These are phyloP conservation scores for Montipora capitata DNA, from an alignment of 92 coral and sea anemone genomes.

Conservation along the genomic window DNA sequence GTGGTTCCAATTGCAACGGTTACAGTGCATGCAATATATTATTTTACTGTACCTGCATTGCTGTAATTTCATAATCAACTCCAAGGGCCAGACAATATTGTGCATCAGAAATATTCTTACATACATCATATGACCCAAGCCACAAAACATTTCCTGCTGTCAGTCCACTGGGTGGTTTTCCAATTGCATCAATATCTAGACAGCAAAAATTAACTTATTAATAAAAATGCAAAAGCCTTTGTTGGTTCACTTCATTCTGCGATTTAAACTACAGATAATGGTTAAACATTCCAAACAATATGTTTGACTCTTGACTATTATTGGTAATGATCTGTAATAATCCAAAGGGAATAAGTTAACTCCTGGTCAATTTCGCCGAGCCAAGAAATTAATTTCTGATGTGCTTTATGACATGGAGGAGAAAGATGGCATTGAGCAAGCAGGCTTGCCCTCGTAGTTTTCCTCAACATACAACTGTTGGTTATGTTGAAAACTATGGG, in stretches of 20 bases:
- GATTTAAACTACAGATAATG: no score
- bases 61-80: not conserved
- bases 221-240: no score
- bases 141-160: slow-evolving; percentile 37
- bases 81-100: slow-evolving; percentile 47
- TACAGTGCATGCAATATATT: no score
- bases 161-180: slow-evolving; percentile 59
- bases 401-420: not conserved
- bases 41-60: not conserved
- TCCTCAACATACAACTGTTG: not conserved
- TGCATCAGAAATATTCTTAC: slow-evolving; percentile 44
- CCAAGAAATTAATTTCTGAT: no score
- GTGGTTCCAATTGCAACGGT: no score
- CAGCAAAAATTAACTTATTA: no score
- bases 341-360: not conserved
- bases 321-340: no score
- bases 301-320: no score
- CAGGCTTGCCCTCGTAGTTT: not conserved
- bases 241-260: no score
- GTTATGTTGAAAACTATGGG: not conserved
- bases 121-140: slow-evolving; percentile 57
- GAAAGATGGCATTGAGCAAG: not conserved
- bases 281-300: no score
- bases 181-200: slow-evolving; percentile 63
- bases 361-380: not conserved